These are phyloP conservation scores for Epinotia nisella DNA, from an alignment of 2,888 invertebrate species.

Conservation along the genomic window DNA sequence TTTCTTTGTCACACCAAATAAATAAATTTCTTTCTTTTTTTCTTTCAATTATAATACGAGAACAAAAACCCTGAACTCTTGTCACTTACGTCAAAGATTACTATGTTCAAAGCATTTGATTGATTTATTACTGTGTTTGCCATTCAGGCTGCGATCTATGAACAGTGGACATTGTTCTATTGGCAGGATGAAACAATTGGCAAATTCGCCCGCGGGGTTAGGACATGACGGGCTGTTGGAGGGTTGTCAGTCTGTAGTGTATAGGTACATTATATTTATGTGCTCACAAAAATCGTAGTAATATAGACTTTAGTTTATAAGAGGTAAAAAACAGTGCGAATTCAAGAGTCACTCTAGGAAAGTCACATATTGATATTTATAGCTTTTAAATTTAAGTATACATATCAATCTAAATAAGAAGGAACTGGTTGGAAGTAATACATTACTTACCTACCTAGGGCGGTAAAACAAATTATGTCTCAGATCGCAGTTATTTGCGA, in stretches of 20 bases:
- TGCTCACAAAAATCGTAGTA: not conserved
- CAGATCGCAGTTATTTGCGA: too few species aligned
- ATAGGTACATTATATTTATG: not conserved
- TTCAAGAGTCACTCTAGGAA: too few species aligned
- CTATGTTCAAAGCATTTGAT: conserved; percentile 69
- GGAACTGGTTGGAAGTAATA: too few species aligned
- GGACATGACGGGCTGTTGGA: conserved; percentile 19
- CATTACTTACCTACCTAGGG: too few species aligned
- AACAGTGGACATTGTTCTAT: conserved; percentile 67
- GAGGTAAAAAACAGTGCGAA: too few species aligned
- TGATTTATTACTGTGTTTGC: conserved; percentile 76
- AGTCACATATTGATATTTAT: too few species aligned
- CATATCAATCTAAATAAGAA: too few species aligned
- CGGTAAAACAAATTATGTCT: too few species aligned
- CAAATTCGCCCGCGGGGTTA: conserved; percentile 14
- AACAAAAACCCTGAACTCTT: conserved; percentile 38
- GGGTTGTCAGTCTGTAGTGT: not conserved
- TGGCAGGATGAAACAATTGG: conserved; percentile 35
- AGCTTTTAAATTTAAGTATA: too few species aligned
- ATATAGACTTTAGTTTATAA: not conserved
- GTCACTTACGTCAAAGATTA: conserved; percentile 54
- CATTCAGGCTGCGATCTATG: conserved; percentile 67
- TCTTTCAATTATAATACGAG: not conserved
- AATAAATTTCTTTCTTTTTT: not conserved
- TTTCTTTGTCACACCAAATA: too few species aligned